Base-by-base conservation (phyloP, 2,113 vertebrate species). In the Brevimyrus niger region DNA sequence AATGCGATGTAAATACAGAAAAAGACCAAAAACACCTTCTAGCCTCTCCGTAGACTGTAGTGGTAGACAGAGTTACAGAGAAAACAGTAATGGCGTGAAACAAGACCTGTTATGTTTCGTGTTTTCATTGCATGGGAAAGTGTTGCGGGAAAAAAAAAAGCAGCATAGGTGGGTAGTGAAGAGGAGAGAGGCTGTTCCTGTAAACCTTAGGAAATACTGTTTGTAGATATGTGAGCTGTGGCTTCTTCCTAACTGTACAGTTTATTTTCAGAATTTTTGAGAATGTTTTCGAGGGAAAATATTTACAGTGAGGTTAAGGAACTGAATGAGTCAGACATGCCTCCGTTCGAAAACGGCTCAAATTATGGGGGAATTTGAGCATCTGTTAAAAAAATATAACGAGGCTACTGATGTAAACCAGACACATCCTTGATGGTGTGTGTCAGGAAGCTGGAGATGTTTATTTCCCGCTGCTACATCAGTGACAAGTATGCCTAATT, bases 401-500 rank as follows among this genome's bases (percentile, higher is more conserved):
- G 80, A 2, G 73, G 87, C 46, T 21, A 53, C 53, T 48, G 86
- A 65, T 48, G 4, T 89, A 48, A 88, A 6, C 44, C 46, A 23
- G 10, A 11, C 87, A 46, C 23, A 2, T 90, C 90, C 87, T 80
- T 35, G 89, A 88, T 23, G 82, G 58, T 11, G 23, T 87, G 35
- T 73, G 46, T 35, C 31, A 35, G 46, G 47, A 87, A 1, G 85
- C 65, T 88, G 86, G 89, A 85, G 47, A 35, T 46, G 61, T 91
- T 90, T 84, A 46, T 89, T 86, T 88, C 65, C 88, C 42, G 69
- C 46, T 38, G 47, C 65, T 73, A 27, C 61, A 13, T 58, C 65
- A 88, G 27, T 46, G 89, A 47, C 87, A 47, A 89, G 80, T 31
- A 58, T 84, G 86, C 87, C 89, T 93, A 82, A 90, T 92, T 58